phyloP scores from a whole-genome alignment of 1,140 invertebrate species.

The Ruditapes philippinarum region DNA sequence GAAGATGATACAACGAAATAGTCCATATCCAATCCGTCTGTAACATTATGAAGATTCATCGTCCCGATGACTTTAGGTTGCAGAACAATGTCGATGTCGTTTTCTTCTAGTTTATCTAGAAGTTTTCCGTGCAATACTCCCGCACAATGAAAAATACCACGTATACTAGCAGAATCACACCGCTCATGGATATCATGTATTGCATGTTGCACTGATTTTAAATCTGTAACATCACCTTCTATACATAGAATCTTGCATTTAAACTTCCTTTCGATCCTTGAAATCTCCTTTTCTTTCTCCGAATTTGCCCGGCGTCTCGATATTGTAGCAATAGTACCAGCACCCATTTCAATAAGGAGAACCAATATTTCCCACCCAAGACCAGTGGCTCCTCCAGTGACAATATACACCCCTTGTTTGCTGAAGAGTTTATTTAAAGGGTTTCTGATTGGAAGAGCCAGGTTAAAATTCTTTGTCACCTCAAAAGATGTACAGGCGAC shows the following conservation, averaged over 20 bases:
- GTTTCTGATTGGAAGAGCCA: background rate
- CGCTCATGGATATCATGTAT: background rate
- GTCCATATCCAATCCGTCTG: conserved; percentile 46
- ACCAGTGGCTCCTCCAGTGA: conserved; percentile 44
- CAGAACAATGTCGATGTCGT: conserved; percentile 60
- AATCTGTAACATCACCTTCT: background rate
- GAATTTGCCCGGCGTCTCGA: background rate
- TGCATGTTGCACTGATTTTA: background rate
- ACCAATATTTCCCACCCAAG: conserved; percentile 36
- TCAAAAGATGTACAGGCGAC: too few species aligned
- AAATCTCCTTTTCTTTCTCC: background rate
- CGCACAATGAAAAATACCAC: conserved; percentile 72
- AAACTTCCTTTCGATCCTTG: background rate
- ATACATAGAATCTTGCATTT: background rate
- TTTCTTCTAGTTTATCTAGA: conserved; percentile 58
- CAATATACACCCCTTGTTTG: conserved; percentile 47
- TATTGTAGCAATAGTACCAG: background rate
- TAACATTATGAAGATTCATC: conserved; percentile 71
- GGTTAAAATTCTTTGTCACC: too few species aligned
- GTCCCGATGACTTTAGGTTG: conserved; percentile 73
- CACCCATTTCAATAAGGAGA: conserved; percentile 27
- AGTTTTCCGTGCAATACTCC: conserved; percentile 65
- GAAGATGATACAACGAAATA: conserved; percentile 68
- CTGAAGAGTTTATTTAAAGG: background rate
- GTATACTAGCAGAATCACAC: background rate